phyloP scores from a whole-genome alignment of 1,140 invertebrate species.

The Apis cerana region DNA sequence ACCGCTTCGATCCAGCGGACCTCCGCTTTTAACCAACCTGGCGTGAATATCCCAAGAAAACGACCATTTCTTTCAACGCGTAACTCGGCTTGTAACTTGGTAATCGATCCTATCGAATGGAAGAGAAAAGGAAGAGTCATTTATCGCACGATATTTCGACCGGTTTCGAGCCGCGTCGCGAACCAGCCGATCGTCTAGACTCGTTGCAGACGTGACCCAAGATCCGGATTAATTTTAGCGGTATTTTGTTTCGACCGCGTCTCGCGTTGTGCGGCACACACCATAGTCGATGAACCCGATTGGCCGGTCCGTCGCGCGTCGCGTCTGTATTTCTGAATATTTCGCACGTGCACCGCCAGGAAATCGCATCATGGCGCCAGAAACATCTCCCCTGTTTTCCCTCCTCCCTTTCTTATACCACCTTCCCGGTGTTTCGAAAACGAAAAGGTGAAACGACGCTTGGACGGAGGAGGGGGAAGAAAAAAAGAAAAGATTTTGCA shows the following conservation, averaged over 20 bases:
- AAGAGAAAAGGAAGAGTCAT: neutral
- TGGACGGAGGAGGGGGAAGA: neutral
- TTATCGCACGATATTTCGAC: neutral
- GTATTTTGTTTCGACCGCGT: slow-evolving; percentile 75
- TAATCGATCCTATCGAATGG: neutral
- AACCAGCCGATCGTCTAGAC: slow-evolving; percentile 71
- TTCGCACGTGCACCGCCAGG: slow-evolving; percentile 51
- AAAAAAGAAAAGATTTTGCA: neutral
- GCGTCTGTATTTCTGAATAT: slow-evolving; percentile 61
- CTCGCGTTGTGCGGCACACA: slow-evolving; percentile 42
- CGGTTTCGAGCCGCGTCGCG: slow-evolving; percentile 51
- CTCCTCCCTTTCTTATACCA: neutral
- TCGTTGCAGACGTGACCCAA: slow-evolving; percentile 75
- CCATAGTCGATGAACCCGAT: slow-evolving; percentile 31
- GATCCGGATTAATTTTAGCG: slow-evolving; percentile 76
- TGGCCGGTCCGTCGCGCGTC: slow-evolving; percentile 36
- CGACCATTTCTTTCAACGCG: neutral
- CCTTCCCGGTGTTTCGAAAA: neutral
- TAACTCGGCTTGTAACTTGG: no score
- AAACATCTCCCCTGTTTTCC: slow-evolving; percentile 3
- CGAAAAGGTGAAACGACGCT: neutral
- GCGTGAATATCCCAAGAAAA: neutral
- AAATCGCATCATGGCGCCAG: slow-evolving; percentile 47
- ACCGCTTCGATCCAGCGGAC: neutral
- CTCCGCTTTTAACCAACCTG: neutral